A percentile compares a stretch with the other conserved stretches of the same genome.
phyloP scores from a whole-genome alignment of 2,113 vertebrate species.

The Sterna hirundo region DNA sequence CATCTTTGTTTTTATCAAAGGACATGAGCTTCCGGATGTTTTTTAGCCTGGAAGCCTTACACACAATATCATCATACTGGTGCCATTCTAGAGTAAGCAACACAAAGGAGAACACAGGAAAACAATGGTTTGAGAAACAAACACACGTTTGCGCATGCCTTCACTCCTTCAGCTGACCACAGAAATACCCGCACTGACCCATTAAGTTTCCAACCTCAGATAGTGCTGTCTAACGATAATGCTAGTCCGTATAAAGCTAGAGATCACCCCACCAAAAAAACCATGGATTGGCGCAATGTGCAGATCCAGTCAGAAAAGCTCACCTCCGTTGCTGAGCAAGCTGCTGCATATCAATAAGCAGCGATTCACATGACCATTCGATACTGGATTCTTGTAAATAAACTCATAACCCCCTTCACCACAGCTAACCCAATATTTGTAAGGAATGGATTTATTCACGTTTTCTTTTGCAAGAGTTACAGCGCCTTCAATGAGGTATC shows the following conservation, averaged over 20 bases:
- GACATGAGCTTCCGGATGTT: accelerated
- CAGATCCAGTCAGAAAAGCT: not conserved
- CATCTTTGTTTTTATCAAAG: not conserved
- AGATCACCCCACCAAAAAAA: not conserved
- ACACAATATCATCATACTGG: conserved; percentile 94
- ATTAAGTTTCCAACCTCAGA: not conserved
- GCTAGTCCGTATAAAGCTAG: not conserved
- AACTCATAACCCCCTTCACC: not conserved
- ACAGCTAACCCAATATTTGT: conserved; percentile 82
- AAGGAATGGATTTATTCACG: conserved; percentile 66
- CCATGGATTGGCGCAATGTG: accelerated
- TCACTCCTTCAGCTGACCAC: not conserved
- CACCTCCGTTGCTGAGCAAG: not conserved
- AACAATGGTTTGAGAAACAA: not conserved
- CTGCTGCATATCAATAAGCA: accelerated
- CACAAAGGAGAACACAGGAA: not conserved
- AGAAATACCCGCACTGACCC: not conserved
- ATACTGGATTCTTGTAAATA: conserved; percentile 15
- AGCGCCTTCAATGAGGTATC: conserved; percentile 80
- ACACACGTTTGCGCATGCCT: not conserved
- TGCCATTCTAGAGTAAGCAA: conserved; percentile 83
- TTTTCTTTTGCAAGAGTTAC: conserved; percentile 44
- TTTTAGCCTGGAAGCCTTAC: not conserved
- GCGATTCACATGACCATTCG: not conserved
- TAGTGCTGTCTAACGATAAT: not conserved